These are phyloP conservation scores for Colletes latitarsis DNA, from an alignment of 1,140 invertebrate species.

Conservation along the genomic window DNA sequence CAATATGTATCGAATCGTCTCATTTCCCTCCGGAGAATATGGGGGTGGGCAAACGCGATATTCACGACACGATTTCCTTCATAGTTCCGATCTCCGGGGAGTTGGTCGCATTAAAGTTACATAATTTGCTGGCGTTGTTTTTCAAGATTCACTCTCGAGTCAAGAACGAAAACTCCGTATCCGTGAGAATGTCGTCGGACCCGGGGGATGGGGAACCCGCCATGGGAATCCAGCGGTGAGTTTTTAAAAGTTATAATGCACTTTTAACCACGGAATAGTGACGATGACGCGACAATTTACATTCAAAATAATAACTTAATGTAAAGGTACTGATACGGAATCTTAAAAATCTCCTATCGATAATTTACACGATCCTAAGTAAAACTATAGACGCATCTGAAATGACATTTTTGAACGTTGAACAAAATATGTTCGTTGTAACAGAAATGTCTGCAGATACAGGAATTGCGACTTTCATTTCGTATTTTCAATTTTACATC, in stretches of 20 bases:
- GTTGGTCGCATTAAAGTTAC: constrained; percentile 54
- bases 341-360: too few relatives aligned
- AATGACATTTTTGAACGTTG: too few relatives aligned
- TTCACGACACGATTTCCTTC: constrained; percentile 57
- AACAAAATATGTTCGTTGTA: neutral
- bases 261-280: too few relatives aligned
- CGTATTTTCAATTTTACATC: neutral
- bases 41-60: constrained; percentile 38
- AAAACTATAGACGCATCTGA: too few relatives aligned
- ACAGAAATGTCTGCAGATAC: neutral
- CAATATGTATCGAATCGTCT: constrained; percentile 64
- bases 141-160: constrained; percentile 27
- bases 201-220: neutral
- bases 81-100: constrained; percentile 49
- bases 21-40: constrained; percentile 34
- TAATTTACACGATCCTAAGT: too few relatives aligned
- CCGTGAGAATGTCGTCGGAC: constrained; percentile 7
- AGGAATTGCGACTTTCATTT: neutral
- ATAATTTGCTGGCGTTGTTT: constrained; percentile 60
- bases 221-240: neutral
- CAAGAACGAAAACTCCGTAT: neutral
- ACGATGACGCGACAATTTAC: too few relatives aligned
- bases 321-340: too few relatives aligned
- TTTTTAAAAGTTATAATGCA: neutral
- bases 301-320: too few relatives aligned